Conservation (phyloP, 2,797 vertebrate genomes). For the Sebastes aleutianus region DNA sequence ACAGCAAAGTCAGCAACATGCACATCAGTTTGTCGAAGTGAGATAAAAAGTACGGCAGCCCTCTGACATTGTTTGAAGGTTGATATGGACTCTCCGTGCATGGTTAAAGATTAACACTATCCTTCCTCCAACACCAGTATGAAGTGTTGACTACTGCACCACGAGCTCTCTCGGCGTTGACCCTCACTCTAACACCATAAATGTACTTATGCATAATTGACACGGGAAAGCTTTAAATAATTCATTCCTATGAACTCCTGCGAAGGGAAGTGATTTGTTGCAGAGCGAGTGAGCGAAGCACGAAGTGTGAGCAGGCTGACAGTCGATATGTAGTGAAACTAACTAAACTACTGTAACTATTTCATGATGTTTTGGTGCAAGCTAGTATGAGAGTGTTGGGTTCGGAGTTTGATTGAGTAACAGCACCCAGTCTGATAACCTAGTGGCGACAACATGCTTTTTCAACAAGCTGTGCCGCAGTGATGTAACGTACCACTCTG, state of each 20-base stretch:
- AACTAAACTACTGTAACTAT: neutral
- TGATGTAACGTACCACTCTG: neutral
- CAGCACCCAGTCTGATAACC: neutral
- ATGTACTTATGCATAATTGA: slow-evolving; percentile 45
- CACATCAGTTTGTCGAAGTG: neutral
- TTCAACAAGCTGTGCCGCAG: neutral
- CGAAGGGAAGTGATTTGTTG: neutral
- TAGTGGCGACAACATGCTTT: neutral
- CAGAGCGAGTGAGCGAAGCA: neutral
- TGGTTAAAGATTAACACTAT: neutral
- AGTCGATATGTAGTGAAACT: neutral
- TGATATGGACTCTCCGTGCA: neutral
- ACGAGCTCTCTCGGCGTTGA: neutral
- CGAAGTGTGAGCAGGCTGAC: neutral
- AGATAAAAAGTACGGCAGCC: neutral
- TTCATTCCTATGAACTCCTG: neutral
- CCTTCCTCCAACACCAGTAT: neutral
- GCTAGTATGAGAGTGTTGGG: neutral
- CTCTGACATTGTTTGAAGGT: neutral
- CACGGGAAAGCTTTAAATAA: slow-evolving; percentile 22
- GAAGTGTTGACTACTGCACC: neutral
- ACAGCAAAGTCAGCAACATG: neutral
- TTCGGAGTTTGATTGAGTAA: neutral
- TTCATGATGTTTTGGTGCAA: neutral
- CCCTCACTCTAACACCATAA: slow-evolving; percentile 7